phyloP scores from a whole-genome alignment of 1,140 invertebrate species.

The Drosophila kohkoa region DNA sequence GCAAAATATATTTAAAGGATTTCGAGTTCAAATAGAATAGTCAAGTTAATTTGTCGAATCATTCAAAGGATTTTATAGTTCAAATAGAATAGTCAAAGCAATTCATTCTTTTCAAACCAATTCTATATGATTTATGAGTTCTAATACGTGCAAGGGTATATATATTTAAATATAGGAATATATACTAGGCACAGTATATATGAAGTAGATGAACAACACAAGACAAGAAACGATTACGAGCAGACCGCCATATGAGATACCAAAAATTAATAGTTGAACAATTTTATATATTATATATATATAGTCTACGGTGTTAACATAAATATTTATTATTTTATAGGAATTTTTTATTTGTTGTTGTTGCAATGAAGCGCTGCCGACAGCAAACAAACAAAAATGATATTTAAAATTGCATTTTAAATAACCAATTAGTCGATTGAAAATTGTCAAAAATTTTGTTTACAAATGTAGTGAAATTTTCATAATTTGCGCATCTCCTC shows the following conservation, averaged over 20 bases:
- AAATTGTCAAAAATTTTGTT: slow-evolving; percentile 15
- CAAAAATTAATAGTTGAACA: not conserved
- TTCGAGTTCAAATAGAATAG: not conserved
- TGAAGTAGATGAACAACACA: slow-evolving; percentile 17
- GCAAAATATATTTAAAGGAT: too few species aligned
- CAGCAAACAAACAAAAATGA: slow-evolving; percentile 55
- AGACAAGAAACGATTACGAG: slow-evolving; percentile 31
- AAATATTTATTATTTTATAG: slow-evolving; percentile 31
- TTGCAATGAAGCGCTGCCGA: slow-evolving; percentile 71
- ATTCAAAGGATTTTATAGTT: not conserved
- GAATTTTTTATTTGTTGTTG: slow-evolving; percentile 35
- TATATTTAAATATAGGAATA: slow-evolving; percentile 4
- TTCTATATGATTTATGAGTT: not conserved
- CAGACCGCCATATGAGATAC: slow-evolving; percentile 17
- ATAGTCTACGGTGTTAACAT: slow-evolving; percentile 19
- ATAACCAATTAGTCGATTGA: slow-evolving; percentile 19
- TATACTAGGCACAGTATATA: slow-evolving; percentile 19
- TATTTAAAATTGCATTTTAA: slow-evolving; percentile 66
- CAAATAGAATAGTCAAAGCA: not conserved
- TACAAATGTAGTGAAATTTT: slow-evolving; percentile 3
- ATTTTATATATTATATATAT: slow-evolving; percentile 12
- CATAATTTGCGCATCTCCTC: slow-evolving; percentile 27
- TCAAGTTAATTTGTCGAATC: too few species aligned
- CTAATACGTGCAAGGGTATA: not conserved
- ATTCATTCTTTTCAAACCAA: not conserved